Base-by-base conservation (phyloP, 2,113 vertebrate species). In the Psittacula cyanocephala region DNA sequence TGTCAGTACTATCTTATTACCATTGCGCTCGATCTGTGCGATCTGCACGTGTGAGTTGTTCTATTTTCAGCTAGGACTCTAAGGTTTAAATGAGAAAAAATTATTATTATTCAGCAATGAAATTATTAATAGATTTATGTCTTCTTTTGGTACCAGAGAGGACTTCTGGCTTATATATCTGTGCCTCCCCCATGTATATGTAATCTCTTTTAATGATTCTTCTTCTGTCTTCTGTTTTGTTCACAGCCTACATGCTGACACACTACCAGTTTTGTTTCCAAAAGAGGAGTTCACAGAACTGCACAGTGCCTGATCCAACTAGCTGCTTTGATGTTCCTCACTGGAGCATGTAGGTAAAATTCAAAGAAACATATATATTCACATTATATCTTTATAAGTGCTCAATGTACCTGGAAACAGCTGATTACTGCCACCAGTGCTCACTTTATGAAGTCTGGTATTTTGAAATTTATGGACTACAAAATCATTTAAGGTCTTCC, bases 311-410 rank as follows among this genome's bases (percentile, higher is more conserved):
- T 95, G 74, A 93, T 87, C 79, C 92, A 29, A 8, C 49, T 59
- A 39, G 24, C 74, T 22, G 7, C 44, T 96, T 96, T 91, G 95
- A 93, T 88, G 95, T 93, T 96, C 83, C 86, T 95, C 76, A 86
- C 88, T 94, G 89, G 92, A 96, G 70, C 55, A 96, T 91, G 95
- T 97, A 97, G 27, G 96, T 94, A 95, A 95, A 96, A 79, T 57
- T 65, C 33, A 59, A 68, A 41, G 37, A 17, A 41, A 13, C 27
- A 14, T 81, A 7, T 3, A 5, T 57, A 17, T 23, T n/a, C 5
- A 22, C 27, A 28, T 13, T 37, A 3, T 19, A 2, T 70, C 31
- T 70, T 60, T 94, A 55, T 49, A 50, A 46, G 6, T 41, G 31
- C 43, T 67, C 11, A 70, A 3, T 18, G 11, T 86, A 8, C 14